Percentiles rank a stretch among this genome's conserved stretches.
Evolutionary conservation across 2,113 vertebrate species (phyloP).

Genomic region (Hipposideros armiger): DNA sequence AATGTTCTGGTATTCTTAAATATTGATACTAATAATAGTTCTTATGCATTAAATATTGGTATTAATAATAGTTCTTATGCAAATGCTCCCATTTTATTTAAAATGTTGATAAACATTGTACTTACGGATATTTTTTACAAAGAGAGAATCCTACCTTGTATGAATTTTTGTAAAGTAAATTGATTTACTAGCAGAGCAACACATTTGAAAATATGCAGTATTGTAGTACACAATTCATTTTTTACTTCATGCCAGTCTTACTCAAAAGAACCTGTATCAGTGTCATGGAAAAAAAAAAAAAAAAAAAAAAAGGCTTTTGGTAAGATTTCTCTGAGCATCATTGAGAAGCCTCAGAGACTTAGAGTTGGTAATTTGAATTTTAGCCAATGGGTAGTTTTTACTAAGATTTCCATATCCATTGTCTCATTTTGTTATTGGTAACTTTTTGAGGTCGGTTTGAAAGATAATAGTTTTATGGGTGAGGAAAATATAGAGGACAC

Average conservation of each 20-base stretch:
- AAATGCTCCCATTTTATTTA: slow-evolving; percentile 27
- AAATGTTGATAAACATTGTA: not conserved
- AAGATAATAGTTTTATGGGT: not conserved
- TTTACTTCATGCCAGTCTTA: not conserved
- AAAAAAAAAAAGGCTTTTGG: not conserved
- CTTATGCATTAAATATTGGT: slow-evolving; percentile 25
- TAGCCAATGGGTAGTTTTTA: slow-evolving; percentile 11
- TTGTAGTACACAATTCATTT: not conserved
- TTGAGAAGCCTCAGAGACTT: not conserved
- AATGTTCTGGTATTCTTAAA: slow-evolving; percentile 42
- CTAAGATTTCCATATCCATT: not conserved
- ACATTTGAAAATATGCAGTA: not conserved
- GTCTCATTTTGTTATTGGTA: not conserved
- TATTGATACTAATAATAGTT: not conserved
- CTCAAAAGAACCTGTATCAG: not conserved
- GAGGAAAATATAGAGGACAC: not conserved
- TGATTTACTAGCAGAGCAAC: not conserved
- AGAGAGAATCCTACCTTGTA: not conserved
- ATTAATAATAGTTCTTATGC: not conserved
- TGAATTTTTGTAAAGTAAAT: slow-evolving; percentile 35
- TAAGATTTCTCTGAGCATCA: slow-evolving; percentile 25
- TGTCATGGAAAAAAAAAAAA: not conserved
- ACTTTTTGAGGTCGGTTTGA: slow-evolving; percentile 2
- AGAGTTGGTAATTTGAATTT: slow-evolving; percentile 25
- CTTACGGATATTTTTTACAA: not conserved